phyloP scores from a whole-genome alignment of 2,113 vertebrate species.

The Emydocephalus ijimae region DNA sequence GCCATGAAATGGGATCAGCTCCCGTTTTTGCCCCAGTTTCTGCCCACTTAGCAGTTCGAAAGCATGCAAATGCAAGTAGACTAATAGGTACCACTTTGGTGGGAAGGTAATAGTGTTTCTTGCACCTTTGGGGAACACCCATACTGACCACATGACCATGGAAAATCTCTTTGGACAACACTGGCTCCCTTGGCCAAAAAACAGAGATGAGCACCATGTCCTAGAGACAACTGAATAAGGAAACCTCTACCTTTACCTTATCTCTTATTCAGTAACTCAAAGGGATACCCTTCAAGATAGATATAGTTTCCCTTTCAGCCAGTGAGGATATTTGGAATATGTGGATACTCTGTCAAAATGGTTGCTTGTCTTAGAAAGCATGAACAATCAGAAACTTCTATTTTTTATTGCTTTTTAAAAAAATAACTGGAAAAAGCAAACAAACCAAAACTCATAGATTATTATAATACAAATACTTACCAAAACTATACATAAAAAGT shows the following conservation, averaged over 20 bases:
- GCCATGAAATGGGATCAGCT: background rate
- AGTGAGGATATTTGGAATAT: background rate
- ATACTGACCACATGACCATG: background rate
- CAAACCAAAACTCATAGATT: background rate
- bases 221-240: background rate
- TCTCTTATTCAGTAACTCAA: background rate
- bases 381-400: background rate
- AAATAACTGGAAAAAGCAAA: background rate
- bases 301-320: background rate
- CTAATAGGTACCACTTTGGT: background rate
- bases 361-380: background rate
- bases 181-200: background rate
- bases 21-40: background rate
- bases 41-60: background rate
- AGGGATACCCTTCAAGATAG: background rate
- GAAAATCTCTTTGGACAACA: background rate
- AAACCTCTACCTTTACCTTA: background rate
- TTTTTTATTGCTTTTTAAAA: background rate
- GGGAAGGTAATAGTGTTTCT: background rate
- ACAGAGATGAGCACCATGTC: background rate
- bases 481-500: background rate
- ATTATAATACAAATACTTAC: background rate
- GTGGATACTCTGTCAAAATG: background rate
- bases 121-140: background rate
- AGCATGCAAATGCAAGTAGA: background rate